Conservation (phyloP, 2,797 vertebrate genomes). For the Notolabrus celidotus region DNA sequence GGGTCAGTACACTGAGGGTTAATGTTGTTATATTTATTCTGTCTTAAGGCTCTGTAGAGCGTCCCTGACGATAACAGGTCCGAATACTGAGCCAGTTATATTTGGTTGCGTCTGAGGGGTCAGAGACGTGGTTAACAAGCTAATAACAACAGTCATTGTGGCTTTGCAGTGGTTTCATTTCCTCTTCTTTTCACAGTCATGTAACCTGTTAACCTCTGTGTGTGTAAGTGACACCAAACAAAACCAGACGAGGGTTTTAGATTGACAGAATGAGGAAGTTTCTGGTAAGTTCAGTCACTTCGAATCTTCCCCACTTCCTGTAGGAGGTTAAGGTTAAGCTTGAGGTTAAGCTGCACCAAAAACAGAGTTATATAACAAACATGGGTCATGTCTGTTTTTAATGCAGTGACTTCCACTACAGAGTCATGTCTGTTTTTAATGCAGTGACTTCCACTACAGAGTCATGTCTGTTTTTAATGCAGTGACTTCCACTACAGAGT, state of each 20-base stretch:
- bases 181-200: background rate
- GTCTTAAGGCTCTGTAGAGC: too few species aligned
- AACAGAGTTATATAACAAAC: too few species aligned
- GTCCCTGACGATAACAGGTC: too few species aligned
- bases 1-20: slow-evolving; percentile 69
- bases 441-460: too few species aligned
- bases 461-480: too few species aligned
- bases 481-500: too few species aligned
- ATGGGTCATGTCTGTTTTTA: too few species aligned
- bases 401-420: too few species aligned
- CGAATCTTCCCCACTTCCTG: background rate
- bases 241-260: background rate
- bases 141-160: background rate
- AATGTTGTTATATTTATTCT: too few species aligned
- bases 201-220: background rate
- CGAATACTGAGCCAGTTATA: background rate
- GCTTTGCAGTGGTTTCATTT: slow-evolving; percentile 28
- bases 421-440: too few species aligned
- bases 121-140: background rate
- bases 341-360: background rate
- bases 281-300: background rate
- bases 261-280: background rate
- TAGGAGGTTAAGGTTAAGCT: too few species aligned
- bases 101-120: background rate
- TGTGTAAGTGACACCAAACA: background rate